Evolutionary conservation across 2,888 invertebrate species (phyloP).

Genomic region (Pristionchus maxplancki): DNA sequence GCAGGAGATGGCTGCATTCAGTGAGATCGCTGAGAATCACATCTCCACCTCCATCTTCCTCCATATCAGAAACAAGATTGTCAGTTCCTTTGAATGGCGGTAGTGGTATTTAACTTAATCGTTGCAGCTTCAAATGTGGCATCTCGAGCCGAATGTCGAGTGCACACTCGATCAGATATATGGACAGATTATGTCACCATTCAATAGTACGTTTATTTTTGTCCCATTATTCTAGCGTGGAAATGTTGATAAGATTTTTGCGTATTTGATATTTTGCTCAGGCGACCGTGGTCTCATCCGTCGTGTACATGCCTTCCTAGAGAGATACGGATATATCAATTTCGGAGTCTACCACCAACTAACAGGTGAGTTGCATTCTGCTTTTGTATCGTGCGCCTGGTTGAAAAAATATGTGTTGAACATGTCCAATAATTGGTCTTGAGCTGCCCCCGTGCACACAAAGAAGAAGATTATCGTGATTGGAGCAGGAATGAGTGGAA

Average conservation of each 20-base stretch:
- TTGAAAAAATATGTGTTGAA: neutral
- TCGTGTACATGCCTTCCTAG: constrained; percentile 91
- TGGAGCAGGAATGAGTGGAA: constrained; percentile 76
- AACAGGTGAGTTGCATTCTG: constrained; percentile 48
- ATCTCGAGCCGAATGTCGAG: constrained; percentile 94
- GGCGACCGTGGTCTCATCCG: constrained; percentile 87
- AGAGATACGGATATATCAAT: constrained; percentile 96
- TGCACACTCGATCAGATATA: constrained; percentile 88
- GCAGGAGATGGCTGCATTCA: constrained; percentile 68
- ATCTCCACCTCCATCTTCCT: constrained; percentile 45
- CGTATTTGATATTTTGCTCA: constrained; percentile 78
- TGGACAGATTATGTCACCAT: constrained; percentile 89
- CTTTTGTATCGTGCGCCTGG: neutral
- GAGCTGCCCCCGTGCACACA: neutral
- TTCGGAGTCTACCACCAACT: constrained; percentile 88
- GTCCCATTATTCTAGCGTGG: neutral
- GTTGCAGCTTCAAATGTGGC: constrained; percentile 84
- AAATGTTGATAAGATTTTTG: neutral
- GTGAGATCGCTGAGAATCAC: constrained; percentile 60
- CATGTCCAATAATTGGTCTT: no score
- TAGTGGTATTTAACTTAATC: neutral
- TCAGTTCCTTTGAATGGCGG: neutral
- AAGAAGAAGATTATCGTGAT: constrained; percentile 70
- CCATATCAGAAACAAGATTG: constrained; percentile 53
- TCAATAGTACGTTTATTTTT: constrained; percentile 82